Evolutionary conservation across 1,140 invertebrate genomes (phyloP), one percentile per base, ranked within the genome.

Genomic region (Glossosoma conforme): DNA sequence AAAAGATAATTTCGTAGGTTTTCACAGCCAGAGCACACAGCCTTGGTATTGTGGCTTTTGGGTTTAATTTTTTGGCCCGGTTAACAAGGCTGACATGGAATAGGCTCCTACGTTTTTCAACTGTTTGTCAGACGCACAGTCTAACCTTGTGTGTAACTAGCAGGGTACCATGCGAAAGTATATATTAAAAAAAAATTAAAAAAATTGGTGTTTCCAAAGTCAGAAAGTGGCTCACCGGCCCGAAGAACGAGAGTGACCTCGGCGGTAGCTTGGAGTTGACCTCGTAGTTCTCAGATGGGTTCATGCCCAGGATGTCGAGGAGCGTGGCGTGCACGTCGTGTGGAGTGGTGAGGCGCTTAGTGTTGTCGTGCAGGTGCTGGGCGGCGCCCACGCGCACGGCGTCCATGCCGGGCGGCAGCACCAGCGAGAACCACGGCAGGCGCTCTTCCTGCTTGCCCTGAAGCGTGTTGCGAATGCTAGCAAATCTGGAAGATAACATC

Each of bases 371-470:
- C 49, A 93, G 77, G 64, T 86, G 86, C 0, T 67, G 68, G 52
- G 81, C 80, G n/a, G 79, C 77, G 24, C 72, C 60, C 0, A 83
- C 81, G 61, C 84, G 75, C 10, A 68, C 58, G 47, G 36, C 93
- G 82, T 63, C 77, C 80, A 6, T 78, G 36, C 43, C 44, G 9
- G 24, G 68, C 0, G 91, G 91, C 59, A 94, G 79, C 0, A 79
- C 70, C 43, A 93, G 81, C 0, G 84, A 83, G 65, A 95, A 90
- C 56, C 91, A 86, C 0, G 92, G 91, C 20, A 94, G 59, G 4
- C 92, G 77, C 62, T 96, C 92, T 65, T 96, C 92, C 54, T 90
- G 80, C 69, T 93, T 92, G 1, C 91, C 91, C 67, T 93, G 90
- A 8, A 91, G 71, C 0, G 90, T 93, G 57, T 88, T 82, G 1